Evolutionary conservation across 2,888 invertebrate genomes (phyloP), one percentile per base, ranked within the genome.

Genomic region (Epistrophe grossulariae): DNA sequence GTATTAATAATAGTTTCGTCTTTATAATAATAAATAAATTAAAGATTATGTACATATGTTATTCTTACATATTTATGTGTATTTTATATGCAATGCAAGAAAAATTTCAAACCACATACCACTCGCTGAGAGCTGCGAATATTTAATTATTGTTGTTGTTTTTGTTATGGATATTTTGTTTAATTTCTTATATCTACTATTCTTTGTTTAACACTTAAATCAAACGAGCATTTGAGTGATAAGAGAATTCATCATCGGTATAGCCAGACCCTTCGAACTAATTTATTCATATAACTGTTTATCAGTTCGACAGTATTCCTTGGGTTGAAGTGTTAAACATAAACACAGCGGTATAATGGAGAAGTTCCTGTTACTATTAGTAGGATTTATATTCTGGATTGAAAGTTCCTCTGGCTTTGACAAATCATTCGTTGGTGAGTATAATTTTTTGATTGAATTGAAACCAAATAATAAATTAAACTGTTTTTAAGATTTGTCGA

Each of bases 401-500:
- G 6, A n/a, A 6, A 70, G 15, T 68, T n/a, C 10, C 8, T 17
- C 52, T 13, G 43, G 55, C 45, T 64, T 40, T 0, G 28, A 31
- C 17, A 64, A 48, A 40, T 28, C 64, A 13, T 66, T 45, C 13
- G 64, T 78, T 38, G 78, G 82, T 78, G 24, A 78, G 72, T 72
- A 40, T 66, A n/a, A 43, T 35, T 35, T 35, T 43, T 3, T 52
- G 7, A 43, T 13, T 50, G 6, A 48, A 15, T 19, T n/a, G 17
- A 6, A 43, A 38, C 9, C 7, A 55, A 38, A 11, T 55, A 28
- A 50, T 52, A 82, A 31, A 24, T 43, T 2, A 19, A n/a, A n/a
- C 13, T 48, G n/a, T 5, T 60, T 72, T n/a, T 48, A 24, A 92
- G 92, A 92, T 90, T 88, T 92, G 66, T 89, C 35, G 5, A 5